Evolutionary conservation across 2,888 invertebrate species (phyloP), one percentile per base, ranked within the genome.

Genomic region (Hyles lineata): DNA sequence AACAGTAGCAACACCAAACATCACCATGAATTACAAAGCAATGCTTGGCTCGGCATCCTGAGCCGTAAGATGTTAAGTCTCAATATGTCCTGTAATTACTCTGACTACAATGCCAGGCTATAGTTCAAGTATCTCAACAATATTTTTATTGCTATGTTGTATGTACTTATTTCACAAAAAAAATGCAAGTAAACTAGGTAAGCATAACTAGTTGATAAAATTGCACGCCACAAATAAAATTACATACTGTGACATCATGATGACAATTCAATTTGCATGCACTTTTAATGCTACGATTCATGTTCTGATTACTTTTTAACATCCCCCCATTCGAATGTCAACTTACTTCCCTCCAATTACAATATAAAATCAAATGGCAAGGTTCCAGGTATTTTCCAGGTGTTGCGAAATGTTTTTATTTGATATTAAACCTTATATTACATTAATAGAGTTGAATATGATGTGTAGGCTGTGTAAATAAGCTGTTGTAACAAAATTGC

Each of bases 401-500:
- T 67, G 23, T 6, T 15, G 7, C 17, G 21, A 6, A 8, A 23
- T 17, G 6, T 17, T 5, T 11, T 21, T 67, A 25, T 8, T 50
- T 6, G 5, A 67, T 50, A 23, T 17, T 50, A 17, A 67, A 67
- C 50, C 43, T 50, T 67, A 21, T 7, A 0, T 21, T 2, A 17
- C 23, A 7, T 2, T 25, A 1, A 17, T 67, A 67, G 23, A 15
- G 67, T 50, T 43, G 19, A 23, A 11, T n/a, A 19, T 62, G 2
- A 2, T 25, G 4, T 23, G 7, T 50, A 43, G 1, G 11, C 0
- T 23, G 5, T 23, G 4, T 23, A 21, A 23, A 32, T 29, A 58
- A 43, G 67, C 79, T 90, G 86, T 88, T 83, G 90, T 84, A 90
- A 90, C 75, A 50, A 70, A 72, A 69, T 69, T 74, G 60, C 74